Evolutionary conservation across 2,888 invertebrate species (phyloP).

Genomic region (Tanypteryx hageni): DNA sequence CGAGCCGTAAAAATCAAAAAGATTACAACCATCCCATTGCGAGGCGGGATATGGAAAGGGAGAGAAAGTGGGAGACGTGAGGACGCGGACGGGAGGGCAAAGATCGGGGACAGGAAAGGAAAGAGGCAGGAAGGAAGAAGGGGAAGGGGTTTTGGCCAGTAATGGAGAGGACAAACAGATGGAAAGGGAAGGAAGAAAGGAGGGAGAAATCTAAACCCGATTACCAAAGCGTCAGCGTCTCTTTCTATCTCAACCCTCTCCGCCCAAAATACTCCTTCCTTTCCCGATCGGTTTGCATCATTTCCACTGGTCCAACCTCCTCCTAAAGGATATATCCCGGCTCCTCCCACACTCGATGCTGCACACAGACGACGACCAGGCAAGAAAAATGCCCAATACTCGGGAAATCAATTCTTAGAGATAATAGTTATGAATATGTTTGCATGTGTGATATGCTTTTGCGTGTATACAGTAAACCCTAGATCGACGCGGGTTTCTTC

Average conservation of each 20-base stretch:
- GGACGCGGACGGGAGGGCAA: too few species aligned
- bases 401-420: too few species aligned
- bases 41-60: background rate
- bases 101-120: background rate
- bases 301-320: background rate
- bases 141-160: background rate
- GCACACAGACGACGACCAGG: too few species aligned
- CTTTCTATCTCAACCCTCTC: background rate
- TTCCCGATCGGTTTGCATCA: background rate
- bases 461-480: too few species aligned
- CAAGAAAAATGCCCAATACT: too few species aligned
- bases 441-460: too few species aligned
- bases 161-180: background rate
- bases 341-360: background rate
- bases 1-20: too few species aligned
- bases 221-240: background rate
- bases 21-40: too few species aligned
- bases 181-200: background rate
- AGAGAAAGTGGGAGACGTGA: background rate
- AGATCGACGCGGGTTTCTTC: too few species aligned
- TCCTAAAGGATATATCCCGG: background rate
- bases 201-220: background rate
- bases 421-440: too few species aligned
- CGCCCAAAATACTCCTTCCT: background rate
- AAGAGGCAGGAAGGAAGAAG: too few species aligned